Base-by-base conservation (phyloP, 1,140 invertebrate species). In the Diabrotica undecimpunctata region DNA sequence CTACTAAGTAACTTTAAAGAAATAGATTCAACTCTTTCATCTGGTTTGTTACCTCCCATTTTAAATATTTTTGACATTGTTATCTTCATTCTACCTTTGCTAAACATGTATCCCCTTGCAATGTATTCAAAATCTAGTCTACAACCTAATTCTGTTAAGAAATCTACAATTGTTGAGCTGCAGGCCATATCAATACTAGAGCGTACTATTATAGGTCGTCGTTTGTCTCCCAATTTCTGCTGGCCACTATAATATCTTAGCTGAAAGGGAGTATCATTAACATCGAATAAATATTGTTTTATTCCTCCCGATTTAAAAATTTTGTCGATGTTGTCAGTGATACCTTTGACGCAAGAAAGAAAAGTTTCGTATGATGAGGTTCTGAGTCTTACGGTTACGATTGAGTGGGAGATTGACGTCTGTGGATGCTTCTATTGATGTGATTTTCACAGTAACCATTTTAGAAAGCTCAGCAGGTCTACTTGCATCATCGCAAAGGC, bases 61-160 rank as follows among this genome's bases (percentile, higher is more conserved):
- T 94, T 95, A 71, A 93, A 96, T 9, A 99, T 89, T 80, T 98
- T 98, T 0, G 93, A 94, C 0, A 98, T 94, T 3, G 94, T 96
- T 3, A 97, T 91, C 79, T 98, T 98, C 93, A 98, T 96, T 75
- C 95, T 83, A 0, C 96, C 96, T 83, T 98, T 98, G 56, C 94
- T 86, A 74, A 98, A 98, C 88, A 98, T 95, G 72, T 92, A 96
- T n/a, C 96, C 96, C 81, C 94, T 90, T 0, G 92, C 87, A 71
- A 94, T 92, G 77, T 94, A 98, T 81, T 98, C 96, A 83, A 95
- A 97, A 75, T 98, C 96, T 55, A 93, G 79, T 66, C 91, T 82
- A 74, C 91, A 94, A 8, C 96, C 96, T 70, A 97, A 81, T 83
- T 98, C 96, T 60, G 88, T 92, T 0, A 98, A 83, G 79, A 97